Evolutionary conservation across 2,113 vertebrate species (phyloP).

Genomic region (Bubo blakistoni): DNA sequence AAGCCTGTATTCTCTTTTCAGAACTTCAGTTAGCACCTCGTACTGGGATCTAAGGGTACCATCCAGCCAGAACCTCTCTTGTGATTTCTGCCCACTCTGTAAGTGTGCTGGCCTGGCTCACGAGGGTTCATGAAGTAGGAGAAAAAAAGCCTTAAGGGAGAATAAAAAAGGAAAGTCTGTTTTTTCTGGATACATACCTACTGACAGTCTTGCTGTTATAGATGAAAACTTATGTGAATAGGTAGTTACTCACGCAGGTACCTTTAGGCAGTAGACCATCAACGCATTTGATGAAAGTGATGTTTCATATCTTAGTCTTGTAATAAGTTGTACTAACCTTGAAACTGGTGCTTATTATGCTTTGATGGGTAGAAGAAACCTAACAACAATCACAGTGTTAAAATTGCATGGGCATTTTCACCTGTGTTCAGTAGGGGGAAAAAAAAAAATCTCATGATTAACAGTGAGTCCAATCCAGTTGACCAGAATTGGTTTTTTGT

Average conservation of each 20-base stretch:
- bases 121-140: not conserved
- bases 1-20: not conserved
- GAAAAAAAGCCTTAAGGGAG: not conserved
- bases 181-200: rapidly evolving
- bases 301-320: not conserved
- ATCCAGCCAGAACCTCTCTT: not conserved
- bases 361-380: not conserved
- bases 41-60: not conserved
- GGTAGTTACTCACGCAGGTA: not conserved
- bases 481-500: not conserved
- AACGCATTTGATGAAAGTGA: not conserved
- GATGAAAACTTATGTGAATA: rapidly evolving
- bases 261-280: not conserved
- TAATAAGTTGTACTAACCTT: not conserved
- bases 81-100: not conserved
- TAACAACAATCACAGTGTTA: not conserved
- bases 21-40: not conserved
- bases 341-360: not conserved
- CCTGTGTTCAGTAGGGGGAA: rapidly evolving
- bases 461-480: rapidly evolving
- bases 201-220: not conserved
- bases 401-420: not conserved
- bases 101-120: not conserved
- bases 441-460: not conserved
- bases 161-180: not conserved